phyloP scores from a whole-genome alignment of 2,113 vertebrate species.

The Varanus salvator region DNA sequence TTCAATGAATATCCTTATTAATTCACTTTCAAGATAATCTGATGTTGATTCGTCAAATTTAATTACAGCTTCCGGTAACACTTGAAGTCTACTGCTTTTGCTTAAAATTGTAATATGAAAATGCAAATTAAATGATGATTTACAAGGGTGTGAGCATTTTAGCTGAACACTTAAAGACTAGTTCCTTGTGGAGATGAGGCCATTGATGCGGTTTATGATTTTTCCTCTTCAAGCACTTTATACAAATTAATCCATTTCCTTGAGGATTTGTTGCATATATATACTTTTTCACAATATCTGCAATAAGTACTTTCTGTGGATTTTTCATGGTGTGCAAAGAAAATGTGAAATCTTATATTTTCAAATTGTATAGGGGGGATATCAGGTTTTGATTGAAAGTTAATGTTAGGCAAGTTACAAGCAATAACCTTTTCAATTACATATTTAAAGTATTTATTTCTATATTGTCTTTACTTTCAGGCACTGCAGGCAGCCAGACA shows the following conservation, averaged over 20 bases:
- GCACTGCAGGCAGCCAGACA: slow-evolving; percentile 98
- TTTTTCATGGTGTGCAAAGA: slow-evolving; percentile 55
- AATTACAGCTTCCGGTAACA: slow-evolving; percentile 99
- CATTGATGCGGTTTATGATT: slow-evolving; percentile 85
- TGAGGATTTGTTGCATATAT: slow-evolving; percentile 80
- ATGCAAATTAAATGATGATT: slow-evolving; percentile 96
- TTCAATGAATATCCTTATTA: slow-evolving; percentile 92
- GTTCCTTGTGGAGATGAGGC: slow-evolving; percentile 88
- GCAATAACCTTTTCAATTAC: slow-evolving; percentile 65
- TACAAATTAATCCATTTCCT: slow-evolving; percentile 89
- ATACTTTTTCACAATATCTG: slow-evolving; percentile 79
- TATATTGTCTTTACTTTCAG: slow-evolving; percentile 78
- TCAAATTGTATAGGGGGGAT: slow-evolving; percentile 37
- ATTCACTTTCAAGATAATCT: slow-evolving; percentile 98
- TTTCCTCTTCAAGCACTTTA: slow-evolving; percentile 86
- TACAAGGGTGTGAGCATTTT: slow-evolving; percentile 96
- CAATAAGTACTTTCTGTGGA: slow-evolving; percentile 54
- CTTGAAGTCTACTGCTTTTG: slow-evolving; percentile 95
- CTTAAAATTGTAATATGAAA: slow-evolving; percentile 98
- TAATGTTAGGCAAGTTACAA: slow-evolving; percentile 48
- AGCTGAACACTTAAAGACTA: slow-evolving; percentile 94
- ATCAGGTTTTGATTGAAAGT: slow-evolving; percentile 56
- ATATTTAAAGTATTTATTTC: slow-evolving; percentile 49
- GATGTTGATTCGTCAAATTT: slow-evolving; percentile 99
- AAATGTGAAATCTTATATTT: slow-evolving; percentile 61